Evolutionary conservation across 2,113 vertebrate genomes (phyloP).

Genomic region (Hyaena hyaena): DNA sequence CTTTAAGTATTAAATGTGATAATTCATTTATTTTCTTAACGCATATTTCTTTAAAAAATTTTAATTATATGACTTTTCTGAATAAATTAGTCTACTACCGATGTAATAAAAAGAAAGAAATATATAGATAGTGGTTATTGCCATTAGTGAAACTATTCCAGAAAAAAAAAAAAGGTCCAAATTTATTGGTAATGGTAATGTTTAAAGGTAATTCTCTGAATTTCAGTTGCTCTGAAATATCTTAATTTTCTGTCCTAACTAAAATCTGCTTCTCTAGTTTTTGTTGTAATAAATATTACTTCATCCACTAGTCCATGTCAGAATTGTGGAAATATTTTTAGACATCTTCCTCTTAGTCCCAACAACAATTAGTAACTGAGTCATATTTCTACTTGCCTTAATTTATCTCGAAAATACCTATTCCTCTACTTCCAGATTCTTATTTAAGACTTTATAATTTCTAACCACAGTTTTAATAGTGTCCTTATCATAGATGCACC

Average conservation of each 20-base stretch:
- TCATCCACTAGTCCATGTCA: background rate
- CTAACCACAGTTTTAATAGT: background rate
- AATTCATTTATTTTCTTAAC: background rate
- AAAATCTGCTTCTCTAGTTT: background rate
- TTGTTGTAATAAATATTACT: background rate
- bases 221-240: background rate
- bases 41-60: background rate
- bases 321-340: background rate
- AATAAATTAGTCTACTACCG: background rate
- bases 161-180: background rate
- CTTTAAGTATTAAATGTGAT: background rate
- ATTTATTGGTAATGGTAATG: background rate
- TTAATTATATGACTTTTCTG: background rate
- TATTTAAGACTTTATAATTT: background rate
- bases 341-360: background rate
- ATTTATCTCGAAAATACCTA: background rate
- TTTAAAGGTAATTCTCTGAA: constrained; percentile 1
- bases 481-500: background rate
- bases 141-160: background rate
- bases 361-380: background rate
- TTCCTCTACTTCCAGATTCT: background rate
- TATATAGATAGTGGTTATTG: background rate
- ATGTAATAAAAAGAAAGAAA: background rate
- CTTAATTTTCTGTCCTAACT: background rate
- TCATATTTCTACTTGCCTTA: background rate